phyloP scores from a whole-genome alignment of 2,797 vertebrate genomes.

The Eremophila alpestris region DNA sequence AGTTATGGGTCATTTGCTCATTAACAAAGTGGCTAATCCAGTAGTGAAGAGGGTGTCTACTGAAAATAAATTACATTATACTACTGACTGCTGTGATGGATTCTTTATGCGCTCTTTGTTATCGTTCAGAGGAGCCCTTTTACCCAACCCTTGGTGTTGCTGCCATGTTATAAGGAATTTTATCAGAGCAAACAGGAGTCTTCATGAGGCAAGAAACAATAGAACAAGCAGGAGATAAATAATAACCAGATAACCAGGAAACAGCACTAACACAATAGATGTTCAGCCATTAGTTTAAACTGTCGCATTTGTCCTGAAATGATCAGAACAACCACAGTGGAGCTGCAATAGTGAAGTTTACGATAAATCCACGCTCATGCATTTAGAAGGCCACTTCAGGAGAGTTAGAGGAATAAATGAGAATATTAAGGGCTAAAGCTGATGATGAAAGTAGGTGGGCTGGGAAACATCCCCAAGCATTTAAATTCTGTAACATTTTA shows the following conservation, averaged over 20 bases:
- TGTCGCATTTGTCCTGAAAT: conserved; percentile 18
- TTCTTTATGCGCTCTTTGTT: conserved; percentile 45
- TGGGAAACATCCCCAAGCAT: not conserved
- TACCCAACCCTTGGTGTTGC: conserved; percentile 38
- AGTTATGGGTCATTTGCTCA: conserved; percentile 49
- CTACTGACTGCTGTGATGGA: conserved; percentile 40
- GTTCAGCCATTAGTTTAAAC: conserved; percentile 18
- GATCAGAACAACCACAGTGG: conserved; percentile 8
- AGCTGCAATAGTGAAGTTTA: conserved; percentile 39
- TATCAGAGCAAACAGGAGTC: conserved; percentile 59
- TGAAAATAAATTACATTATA: conserved; percentile 54
- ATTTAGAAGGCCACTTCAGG: not conserved
- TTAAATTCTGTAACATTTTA: not conserved
- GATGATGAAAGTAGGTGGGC: not conserved
- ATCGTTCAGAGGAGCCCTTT: conserved; percentile 27
- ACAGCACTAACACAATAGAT: conserved; percentile 1
- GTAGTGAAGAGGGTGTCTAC: conserved; percentile 8
- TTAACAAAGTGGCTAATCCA: conserved; percentile 34
- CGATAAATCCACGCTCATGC: not conserved
- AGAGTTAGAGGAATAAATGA: not conserved
- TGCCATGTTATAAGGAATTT: conserved; percentile 62
- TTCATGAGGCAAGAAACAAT: conserved; percentile 65
- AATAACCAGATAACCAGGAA: conserved; percentile 56
- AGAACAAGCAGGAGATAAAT: conserved; percentile 52
- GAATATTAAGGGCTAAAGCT: not conserved